Evolutionary conservation across 1,140 invertebrate genomes (phyloP).

Genomic region (Lamellibrachia luymesi): DNA sequence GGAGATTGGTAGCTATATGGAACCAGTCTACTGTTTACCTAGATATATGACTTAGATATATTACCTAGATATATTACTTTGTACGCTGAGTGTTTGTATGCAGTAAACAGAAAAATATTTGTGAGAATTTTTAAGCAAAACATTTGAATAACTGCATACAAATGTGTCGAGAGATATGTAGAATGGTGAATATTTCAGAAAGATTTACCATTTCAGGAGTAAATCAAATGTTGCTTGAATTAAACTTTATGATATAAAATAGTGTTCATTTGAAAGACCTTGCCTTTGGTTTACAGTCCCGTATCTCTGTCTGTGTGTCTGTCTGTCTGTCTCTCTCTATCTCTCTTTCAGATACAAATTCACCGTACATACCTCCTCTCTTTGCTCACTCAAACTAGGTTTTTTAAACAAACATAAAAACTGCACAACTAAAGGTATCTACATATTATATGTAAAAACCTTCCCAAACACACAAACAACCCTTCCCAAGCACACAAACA

Average conservation of each 20-base stretch:
- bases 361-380: too few relatives aligned
- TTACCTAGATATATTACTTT: background rate
- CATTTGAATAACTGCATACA: background rate
- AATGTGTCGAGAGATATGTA: background rate
- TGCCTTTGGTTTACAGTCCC: background rate
- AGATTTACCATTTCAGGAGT: background rate
- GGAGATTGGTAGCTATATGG: background rate
- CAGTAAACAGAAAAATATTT: background rate
- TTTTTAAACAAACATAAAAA: too few relatives aligned
- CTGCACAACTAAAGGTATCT: too few relatives aligned
- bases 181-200: background rate
- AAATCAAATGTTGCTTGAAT: background rate
- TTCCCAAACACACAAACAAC: too few relatives aligned
- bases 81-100: background rate
- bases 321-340: too few relatives aligned
- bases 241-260: background rate
- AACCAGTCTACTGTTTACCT: background rate
- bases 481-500: too few relatives aligned
- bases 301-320: too few relatives aligned
- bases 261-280: background rate
- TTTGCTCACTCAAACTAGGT: too few relatives aligned
- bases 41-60: background rate
- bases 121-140: background rate
- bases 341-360: too few relatives aligned
- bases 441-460: too few relatives aligned